These are phyloP conservation scores for Oceanodroma leucorhoa DNA, from an alignment of 2,797 vertebrate species.

Conservation along the genomic window DNA sequence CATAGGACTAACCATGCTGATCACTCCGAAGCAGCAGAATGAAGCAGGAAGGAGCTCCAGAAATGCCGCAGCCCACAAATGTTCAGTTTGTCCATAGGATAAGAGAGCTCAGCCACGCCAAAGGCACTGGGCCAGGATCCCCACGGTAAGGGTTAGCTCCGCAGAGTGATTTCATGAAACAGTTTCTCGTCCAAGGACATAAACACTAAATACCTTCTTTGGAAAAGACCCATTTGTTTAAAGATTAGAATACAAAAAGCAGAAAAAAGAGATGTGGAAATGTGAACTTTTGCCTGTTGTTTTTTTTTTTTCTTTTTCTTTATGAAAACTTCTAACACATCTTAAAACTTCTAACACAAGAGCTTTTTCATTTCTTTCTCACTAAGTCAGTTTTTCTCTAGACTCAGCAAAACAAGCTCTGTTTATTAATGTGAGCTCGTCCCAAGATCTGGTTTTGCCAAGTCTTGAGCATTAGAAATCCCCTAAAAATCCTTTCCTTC, in stretches of 20 bases:
- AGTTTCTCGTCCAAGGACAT: neutral
- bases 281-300: neutral
- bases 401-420: constrained; percentile 44
- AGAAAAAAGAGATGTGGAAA: neutral
- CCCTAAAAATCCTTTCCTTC: constrained; percentile 51
- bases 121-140: neutral
- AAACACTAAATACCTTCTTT: neutral
- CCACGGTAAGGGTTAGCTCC: neutral
- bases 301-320: neutral
- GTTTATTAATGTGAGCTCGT: constrained; percentile 30
- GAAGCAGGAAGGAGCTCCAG: neutral
- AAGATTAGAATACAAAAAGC: neutral
- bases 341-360: neutral
- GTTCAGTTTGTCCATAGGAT: neutral
- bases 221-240: neutral
- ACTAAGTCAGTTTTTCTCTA: constrained; percentile 38
- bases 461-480: constrained; percentile 41
- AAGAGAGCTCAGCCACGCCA: neutral
- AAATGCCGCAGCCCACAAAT: neutral
- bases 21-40: neutral
- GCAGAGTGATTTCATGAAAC: neutral
- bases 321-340: neutral
- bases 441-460: constrained; percentile 42
- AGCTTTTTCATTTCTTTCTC: constrained; percentile 39
- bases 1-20: neutral